Evolutionary conservation across 2,113 vertebrate genomes (phyloP).

Genomic region (Chunga burmeisteri): DNA sequence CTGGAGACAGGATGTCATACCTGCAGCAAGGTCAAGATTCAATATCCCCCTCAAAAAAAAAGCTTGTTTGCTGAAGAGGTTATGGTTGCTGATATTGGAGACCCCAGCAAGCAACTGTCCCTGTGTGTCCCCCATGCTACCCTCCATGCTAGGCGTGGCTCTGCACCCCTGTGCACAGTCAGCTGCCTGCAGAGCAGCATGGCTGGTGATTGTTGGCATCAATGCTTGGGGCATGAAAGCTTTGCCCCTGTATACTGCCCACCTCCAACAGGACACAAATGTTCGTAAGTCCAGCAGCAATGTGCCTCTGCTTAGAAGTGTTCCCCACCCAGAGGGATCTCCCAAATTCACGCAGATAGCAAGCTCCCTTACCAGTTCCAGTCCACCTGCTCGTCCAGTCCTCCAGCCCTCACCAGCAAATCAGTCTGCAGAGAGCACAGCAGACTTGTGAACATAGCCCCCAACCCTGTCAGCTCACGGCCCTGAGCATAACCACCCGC

Average conservation of each 20-base stretch:
- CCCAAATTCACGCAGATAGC: neutral
- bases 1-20: constrained; percentile 94
- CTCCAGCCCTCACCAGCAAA: constrained; percentile 85
- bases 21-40: constrained; percentile 59
- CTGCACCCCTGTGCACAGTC: neutral
- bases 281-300: neutral
- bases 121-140: neutral
- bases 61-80: neutral
- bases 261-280: neutral
- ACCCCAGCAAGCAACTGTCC: neutral
- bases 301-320: neutral
- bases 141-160: neutral
- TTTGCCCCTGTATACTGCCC: neutral
- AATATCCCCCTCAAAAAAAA: neutral
- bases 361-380: constrained; percentile 90
- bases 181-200: neutral
- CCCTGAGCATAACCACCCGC: neutral
- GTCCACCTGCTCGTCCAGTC: constrained; percentile 88
- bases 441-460: neutral
- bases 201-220: neutral
- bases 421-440: constrained; percentile 76
- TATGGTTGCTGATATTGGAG: neutral
- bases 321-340: neutral
- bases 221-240: neutral
- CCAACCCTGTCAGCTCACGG: neutral